phyloP scores from a whole-genome alignment of 2,113 vertebrate species.

The Origma solitaria region DNA sequence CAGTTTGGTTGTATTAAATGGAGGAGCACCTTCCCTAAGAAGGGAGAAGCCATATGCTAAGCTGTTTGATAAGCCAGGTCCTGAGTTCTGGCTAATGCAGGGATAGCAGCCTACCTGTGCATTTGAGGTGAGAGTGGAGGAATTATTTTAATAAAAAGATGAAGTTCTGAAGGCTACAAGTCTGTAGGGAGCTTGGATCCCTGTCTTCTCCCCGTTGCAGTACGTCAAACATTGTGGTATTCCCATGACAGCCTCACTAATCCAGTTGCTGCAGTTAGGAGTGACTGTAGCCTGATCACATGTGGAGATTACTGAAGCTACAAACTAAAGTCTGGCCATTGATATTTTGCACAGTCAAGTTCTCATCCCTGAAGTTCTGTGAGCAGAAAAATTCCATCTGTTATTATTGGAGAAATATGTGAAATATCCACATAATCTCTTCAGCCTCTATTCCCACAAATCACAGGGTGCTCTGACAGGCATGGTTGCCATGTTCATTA shows the following conservation, averaged over 20 bases:
- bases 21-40: neutral
- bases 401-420: neutral
- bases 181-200: neutral
- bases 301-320: neutral
- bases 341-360: neutral
- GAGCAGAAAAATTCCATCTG: neutral
- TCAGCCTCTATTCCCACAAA: neutral
- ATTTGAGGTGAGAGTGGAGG: neutral
- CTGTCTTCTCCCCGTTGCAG: neutral
- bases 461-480: neutral
- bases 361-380: neutral
- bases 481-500: neutral
- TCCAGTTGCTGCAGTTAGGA: neutral
- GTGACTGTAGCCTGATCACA: neutral
- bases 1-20: neutral
- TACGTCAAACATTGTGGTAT: fast-evolving
- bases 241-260: neutral
- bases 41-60: neutral
- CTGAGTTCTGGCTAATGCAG: neutral
- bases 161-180: neutral
- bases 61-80: neutral
- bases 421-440: neutral
- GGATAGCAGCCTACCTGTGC: neutral
- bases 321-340: neutral
- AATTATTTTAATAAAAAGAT: neutral